These are phyloP conservation scores for Vulpes lagopus DNA, from an alignment of 2,113 vertebrate genomes.

Conservation along the genomic window DNA sequence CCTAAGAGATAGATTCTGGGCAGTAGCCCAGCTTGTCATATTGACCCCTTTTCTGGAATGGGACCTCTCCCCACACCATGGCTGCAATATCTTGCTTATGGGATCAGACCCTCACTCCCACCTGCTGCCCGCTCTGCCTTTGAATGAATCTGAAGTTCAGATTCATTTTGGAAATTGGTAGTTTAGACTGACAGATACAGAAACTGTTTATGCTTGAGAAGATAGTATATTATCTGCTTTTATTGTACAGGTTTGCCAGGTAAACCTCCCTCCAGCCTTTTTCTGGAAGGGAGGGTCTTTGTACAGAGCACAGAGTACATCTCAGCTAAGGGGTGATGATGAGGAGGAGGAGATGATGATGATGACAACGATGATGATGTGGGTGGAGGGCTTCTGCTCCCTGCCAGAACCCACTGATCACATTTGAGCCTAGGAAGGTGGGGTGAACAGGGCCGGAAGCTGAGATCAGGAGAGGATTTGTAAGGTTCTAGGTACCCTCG, in stretches of 20 bases:
- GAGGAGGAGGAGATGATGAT: not conserved
- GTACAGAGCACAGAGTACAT: not conserved
- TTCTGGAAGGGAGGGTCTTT: not conserved
- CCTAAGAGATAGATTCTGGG: not conserved
- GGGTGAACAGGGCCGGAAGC: not conserved
- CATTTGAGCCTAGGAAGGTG: not conserved
- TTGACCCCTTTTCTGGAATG: not conserved
- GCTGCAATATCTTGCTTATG: not conserved
- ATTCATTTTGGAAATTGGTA: slow-evolving; percentile 11
- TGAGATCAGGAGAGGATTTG: not conserved
- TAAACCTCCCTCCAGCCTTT: not conserved
- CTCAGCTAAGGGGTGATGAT: not conserved
- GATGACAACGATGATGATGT: no score
- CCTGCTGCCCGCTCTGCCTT: not conserved
- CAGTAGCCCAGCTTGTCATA: not conserved
- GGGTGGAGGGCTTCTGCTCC: not conserved
- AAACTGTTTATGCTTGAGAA: not conserved
- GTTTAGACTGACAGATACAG: not conserved
- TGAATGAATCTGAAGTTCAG: not conserved
- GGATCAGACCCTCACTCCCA: not conserved
- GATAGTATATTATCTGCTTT: not conserved
- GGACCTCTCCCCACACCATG: not conserved
- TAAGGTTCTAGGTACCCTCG: not conserved
- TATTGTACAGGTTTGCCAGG: not conserved
- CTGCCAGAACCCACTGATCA: not conserved